Evolutionary conservation across 2,797 vertebrate species (phyloP), one percentile per base, ranked within the genome.

Genomic region (Tragelaphus oryx): DNA sequence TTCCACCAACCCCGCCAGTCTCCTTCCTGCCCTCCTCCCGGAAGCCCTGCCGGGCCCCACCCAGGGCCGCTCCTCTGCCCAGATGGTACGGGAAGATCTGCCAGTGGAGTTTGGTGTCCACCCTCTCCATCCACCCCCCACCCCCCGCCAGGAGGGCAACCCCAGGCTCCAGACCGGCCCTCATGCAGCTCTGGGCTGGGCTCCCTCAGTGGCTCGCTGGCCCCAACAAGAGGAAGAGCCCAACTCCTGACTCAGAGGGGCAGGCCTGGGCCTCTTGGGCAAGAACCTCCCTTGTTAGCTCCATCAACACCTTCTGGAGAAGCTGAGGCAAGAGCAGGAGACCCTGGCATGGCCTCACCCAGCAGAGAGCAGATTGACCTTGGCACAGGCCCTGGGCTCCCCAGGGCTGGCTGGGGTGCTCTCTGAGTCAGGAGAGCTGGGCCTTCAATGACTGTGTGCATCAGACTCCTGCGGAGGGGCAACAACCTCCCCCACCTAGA

Each of bases 401-500:
- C 54, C 2, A 6, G 30, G 76, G 12, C 74, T 16, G 22, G 24
- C 20, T 46, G 22, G 8, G 26, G 37, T 10, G 50, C 80, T 24
- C 13, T 46, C 78, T 16, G 20, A 79, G 33, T 26, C 16, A 14
- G 37, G 12, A 37, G 18, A 22, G 30, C 20, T 57, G 1, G 3
- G 17, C 44, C 46, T 46, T n/a, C 85, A 14, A 22, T 12, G 11
- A 11, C 28, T 59, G 62, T 28, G 14, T 11, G 2, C 22, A 7
- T 7, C 80, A 57, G 46, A 41, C 8, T 44, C 74, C 59, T 9
- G 44, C 2, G n/a, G 24, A 81, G 37, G n/a, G 89, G 30, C 26
- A 52, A 22, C 22, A 0, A 0, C 22, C 4, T 46, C 50, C 30
- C 82, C 30, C 0, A 10, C n/a, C 18, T 9, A 26, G 60, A 26